Conservation (phyloP, 1,140 invertebrate genomes). For the Sycobia sp. region DNA sequence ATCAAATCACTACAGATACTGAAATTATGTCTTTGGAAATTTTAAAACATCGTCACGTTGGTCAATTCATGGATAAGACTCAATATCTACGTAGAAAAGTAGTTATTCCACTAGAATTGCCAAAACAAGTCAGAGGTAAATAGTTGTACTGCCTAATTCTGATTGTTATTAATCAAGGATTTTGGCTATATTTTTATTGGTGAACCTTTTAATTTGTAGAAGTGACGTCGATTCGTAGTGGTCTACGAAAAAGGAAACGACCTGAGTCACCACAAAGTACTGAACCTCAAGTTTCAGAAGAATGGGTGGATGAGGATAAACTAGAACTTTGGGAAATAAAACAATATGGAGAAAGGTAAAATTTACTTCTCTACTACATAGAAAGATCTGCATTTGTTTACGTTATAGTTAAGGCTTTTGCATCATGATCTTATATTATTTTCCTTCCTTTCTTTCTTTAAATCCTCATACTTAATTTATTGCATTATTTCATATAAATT, state of each 20-base stretch:
- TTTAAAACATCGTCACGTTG: conserved; percentile 86
- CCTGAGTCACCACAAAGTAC: conserved; percentile 88
- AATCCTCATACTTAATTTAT: neutral
- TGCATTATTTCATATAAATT: neutral
- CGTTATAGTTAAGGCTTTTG: conserved; percentile 8
- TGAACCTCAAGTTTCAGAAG: conserved; percentile 88
- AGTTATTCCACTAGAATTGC: conserved; percentile 91
- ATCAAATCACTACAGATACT: conserved; percentile 94
- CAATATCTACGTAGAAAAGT: conserved; percentile 93
- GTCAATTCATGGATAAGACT: conserved; percentile 85
- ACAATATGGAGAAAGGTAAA: conserved; percentile 88
- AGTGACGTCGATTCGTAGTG: conserved; percentile 91
- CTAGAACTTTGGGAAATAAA: conserved; percentile 97
- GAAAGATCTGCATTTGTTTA: conserved; percentile 17
- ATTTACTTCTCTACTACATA: no score
- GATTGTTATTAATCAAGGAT: no score
- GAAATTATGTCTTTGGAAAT: conserved; percentile 94
- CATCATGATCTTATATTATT: conserved; percentile 4
- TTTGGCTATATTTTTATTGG: neutral
- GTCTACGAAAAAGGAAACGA: conserved; percentile 87
- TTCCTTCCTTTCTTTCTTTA: conserved; percentile 4
- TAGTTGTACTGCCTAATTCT: conserved; percentile 10
- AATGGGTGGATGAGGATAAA: conserved; percentile 96
- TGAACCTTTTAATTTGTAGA: conserved; percentile 64
- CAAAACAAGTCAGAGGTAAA: conserved; percentile 85